Conservation (phyloP, 2,797 vertebrate species). For the Fringilla coelebs region DNA sequence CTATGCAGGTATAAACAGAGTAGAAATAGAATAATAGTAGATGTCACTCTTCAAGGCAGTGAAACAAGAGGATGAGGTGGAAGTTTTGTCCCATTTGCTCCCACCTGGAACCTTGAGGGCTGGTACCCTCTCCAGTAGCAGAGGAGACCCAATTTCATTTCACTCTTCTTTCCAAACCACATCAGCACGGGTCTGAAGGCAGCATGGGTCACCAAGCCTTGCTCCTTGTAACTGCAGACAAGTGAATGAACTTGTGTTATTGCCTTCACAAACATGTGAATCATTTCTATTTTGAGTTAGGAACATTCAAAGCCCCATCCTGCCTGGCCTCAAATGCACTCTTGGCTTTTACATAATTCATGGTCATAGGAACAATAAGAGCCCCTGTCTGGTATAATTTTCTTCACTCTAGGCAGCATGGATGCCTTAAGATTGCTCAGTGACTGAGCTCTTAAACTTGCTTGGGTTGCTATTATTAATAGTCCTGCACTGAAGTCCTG, state of each 20-base stretch:
- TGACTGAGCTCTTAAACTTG: not conserved
- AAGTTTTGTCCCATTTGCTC: not conserved
- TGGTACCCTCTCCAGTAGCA: not conserved
- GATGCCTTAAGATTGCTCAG: not conserved
- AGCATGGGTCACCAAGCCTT: not conserved
- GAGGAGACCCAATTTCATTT: not conserved
- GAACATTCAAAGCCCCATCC: not conserved
- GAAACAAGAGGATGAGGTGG: not conserved
- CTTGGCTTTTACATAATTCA: not conserved
- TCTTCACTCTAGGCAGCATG: not conserved
- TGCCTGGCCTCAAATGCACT: not conserved
- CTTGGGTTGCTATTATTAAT: not conserved
- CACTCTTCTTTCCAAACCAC: not conserved
- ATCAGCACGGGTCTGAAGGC: not conserved
- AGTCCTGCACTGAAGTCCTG: not conserved
- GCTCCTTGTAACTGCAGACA: not conserved
- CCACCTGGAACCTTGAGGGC: not conserved
- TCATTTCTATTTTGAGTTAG: not conserved
- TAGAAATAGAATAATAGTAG: not conserved
- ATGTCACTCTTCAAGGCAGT: not conserved
- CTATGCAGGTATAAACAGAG: not conserved
- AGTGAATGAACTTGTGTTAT: not conserved
- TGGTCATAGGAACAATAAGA: not conserved
- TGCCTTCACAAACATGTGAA: not conserved
- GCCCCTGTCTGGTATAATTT: not conserved